These are phyloP conservation scores for Uropsilus gracilis DNA, from an alignment of 2,113 vertebrate species.

Conservation along the genomic window DNA sequence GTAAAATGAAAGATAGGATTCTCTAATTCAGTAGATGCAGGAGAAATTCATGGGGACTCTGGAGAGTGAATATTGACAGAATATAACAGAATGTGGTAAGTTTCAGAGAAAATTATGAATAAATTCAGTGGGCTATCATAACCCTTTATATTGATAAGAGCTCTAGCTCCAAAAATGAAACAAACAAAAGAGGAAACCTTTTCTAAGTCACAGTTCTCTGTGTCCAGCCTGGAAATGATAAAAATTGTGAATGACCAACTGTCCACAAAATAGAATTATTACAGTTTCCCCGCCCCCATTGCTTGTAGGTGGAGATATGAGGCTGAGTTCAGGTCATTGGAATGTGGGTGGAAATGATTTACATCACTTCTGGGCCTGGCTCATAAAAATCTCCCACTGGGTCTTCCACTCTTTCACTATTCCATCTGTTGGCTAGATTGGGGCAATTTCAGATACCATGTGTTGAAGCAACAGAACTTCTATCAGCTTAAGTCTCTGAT, in stretches of 20 bases:
- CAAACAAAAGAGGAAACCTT: background rate
- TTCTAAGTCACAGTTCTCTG: background rate
- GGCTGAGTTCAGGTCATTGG: background rate
- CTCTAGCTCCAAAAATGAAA: background rate
- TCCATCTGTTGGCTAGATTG: background rate
- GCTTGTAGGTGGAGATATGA: background rate
- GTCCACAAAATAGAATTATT: background rate
- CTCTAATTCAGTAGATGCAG: background rate
- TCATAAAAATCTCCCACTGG: background rate
- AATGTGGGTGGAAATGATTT: constrained; percentile 16
- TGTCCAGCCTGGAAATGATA: background rate
- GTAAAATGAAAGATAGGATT: background rate
- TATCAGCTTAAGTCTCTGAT: background rate
- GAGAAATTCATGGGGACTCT: background rate
- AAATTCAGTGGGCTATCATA: background rate
- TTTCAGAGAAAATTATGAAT: background rate
- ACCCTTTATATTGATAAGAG: background rate
- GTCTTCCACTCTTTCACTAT: background rate
- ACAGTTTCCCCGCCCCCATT: background rate
- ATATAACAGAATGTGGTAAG: background rate
- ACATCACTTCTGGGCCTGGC: background rate
- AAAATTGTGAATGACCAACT: background rate
- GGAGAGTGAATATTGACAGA: background rate
- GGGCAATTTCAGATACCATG: background rate
- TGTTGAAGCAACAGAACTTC: background rate